phyloP scores from a whole-genome alignment of 2,797 vertebrate genomes.

The Argentina silus region DNA sequence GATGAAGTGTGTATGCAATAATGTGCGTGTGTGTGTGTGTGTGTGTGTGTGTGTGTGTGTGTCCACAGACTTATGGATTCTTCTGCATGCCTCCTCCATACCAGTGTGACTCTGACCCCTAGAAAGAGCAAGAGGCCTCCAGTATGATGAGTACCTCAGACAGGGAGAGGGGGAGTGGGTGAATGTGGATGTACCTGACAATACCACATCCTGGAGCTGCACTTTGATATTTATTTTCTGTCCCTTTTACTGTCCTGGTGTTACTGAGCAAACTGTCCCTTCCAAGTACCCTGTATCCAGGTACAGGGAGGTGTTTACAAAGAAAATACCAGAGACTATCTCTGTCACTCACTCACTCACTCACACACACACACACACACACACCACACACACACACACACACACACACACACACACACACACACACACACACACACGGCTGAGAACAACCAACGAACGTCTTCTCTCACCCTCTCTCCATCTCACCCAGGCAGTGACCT shows the following conservation, averaged over 20 bases:
- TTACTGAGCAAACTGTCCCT: slow-evolving; percentile 41
- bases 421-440: slow-evolving; percentile 16
- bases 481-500: slow-evolving; percentile 30
- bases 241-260: slow-evolving; percentile 57
- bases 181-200: slow-evolving; percentile 54
- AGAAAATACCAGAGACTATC: slow-evolving; percentile 60
- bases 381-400: slow-evolving; percentile 6
- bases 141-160: slow-evolving; percentile 70
- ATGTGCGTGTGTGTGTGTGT: too few relatives aligned
- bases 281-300: slow-evolving; percentile 28
- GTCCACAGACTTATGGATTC: slow-evolving; percentile 1
- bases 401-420: slow-evolving; percentile 15
- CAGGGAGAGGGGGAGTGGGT: slow-evolving; percentile 29
- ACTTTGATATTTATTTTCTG: slow-evolving; percentile 66
- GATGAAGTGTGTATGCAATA: too few relatives aligned
- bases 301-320: slow-evolving; percentile 58
- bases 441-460: slow-evolving; percentile 56
- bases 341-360: slow-evolving; percentile 11
- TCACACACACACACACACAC: slow-evolving; percentile 10
- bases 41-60: neutral
- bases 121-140: slow-evolving; percentile 59
- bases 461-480: neutral
- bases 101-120: slow-evolving; percentile 62
- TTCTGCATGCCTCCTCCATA: slow-evolving; percentile 37
- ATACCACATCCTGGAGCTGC: slow-evolving; percentile 60